Base-by-base conservation (phyloP, 2,113 vertebrate species). In the Cheirogaleus medius region DNA sequence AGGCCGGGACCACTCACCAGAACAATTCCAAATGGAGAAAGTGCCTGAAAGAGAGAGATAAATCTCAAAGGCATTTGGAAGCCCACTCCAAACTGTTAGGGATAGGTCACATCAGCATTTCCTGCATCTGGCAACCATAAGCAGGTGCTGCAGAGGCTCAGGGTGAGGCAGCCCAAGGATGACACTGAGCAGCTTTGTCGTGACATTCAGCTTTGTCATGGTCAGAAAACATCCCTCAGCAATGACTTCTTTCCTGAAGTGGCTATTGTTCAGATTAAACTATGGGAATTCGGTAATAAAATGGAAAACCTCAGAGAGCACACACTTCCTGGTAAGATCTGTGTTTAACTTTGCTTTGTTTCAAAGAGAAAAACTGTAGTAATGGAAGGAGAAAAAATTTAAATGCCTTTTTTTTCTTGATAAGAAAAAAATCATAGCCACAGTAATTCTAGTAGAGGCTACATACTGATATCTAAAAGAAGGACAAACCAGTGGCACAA, bases 61-160 rank as follows among this genome's bases (percentile, higher is more conserved):
- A 63, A 52, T 54, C 82, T 6, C 11, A 85, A 20, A 94, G 34
- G 44, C 14, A 74, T 92, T 1, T 1, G 0, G 64, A 90, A 73
- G 73, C 58, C 44, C 44, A 29, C 32, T 68, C 83, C 66, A 8
- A 90, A 78, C 4, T 89, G 90, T 29, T 63, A 94, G 52, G 52
- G 98, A 91, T 44, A 74, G 92, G 81, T 83, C 95, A 92, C 5
- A 8, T 21, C 82, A 92, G 96, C 92, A 94, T 69, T 98, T 92
- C 88, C 98, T 95, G 93, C 76, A 92, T 54, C 49, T 17, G 60
- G 93, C 91, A 77, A 83, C 74, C 91, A 91, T 73, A 96, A 97
- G 84, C 97, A 98, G 95, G 94, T 97, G 93, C 95, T 78, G 88
- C 84, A 85, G 98, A 97, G 90, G 91, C 92, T 95, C 95, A 85